phyloP scores from a whole-genome alignment of 1,140 invertebrate genomes.

The Dendrolimus punctatus region DNA sequence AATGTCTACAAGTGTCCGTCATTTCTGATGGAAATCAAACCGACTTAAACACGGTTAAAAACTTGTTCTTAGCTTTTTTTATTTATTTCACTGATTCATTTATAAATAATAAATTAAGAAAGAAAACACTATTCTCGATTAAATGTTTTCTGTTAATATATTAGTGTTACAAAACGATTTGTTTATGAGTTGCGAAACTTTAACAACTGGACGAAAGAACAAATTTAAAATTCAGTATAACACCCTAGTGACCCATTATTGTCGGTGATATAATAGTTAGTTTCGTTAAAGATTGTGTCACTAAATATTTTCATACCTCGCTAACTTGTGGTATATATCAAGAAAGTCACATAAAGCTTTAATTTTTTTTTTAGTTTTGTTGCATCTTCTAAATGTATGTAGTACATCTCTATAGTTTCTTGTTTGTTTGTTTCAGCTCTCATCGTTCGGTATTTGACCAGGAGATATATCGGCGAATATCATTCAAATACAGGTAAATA shows the following conservation, averaged over 20 bases:
- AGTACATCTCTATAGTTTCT: too few species aligned
- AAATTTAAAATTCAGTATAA: background rate
- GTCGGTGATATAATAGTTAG: constrained; percentile 29
- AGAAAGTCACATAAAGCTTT: too few species aligned
- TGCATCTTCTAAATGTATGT: too few species aligned
- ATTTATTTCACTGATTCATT: too few species aligned
- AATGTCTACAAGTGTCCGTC: constrained; percentile 33
- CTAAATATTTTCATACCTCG: constrained; percentile 5
- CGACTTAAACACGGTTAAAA: constrained; percentile 2
- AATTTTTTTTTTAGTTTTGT: too few species aligned
- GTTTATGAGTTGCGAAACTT: too few species aligned
- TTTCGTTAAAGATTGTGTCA: constrained; percentile 4
- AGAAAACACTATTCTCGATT: too few species aligned
- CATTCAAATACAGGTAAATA: constrained; percentile 83
- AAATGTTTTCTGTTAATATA: too few species aligned
- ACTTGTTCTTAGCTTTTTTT: background rate
- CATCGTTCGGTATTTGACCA: constrained; percentile 83
- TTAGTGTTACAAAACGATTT: too few species aligned
- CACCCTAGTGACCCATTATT: constrained; percentile 28
- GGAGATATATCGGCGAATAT: constrained; percentile 86
- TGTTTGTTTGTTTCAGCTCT: constrained; percentile 76
- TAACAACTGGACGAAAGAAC: too few species aligned
- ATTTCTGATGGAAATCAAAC: constrained; percentile 32
- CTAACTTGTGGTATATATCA: background rate
- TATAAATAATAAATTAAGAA: too few species aligned